Base-by-base conservation (phyloP, 1,140 invertebrate species). In the Papilio polyxenes region DNA sequence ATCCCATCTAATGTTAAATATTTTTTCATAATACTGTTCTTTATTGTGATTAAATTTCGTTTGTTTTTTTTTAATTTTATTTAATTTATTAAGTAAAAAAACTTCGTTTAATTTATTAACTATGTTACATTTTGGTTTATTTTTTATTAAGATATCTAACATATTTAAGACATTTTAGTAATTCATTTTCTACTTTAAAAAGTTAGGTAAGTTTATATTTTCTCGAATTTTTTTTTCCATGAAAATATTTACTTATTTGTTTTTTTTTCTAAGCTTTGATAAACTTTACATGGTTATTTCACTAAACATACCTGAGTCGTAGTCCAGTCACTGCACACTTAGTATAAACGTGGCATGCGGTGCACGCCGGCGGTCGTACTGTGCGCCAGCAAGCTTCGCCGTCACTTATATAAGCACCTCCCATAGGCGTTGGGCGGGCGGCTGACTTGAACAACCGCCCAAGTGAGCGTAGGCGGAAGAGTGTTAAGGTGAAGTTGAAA, bases 341-440 rank as follows among this genome's bases (percentile, higher is more conserved):
- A n/a, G 59, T 20, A 23, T 79, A 6, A 69, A 81, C 83, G 83
- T 81, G 82, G 80, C 80, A 82, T 81, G 76, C 82, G 80, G 62
- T 77, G 78, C 80, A 79, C 53, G 69, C 75, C 82, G 65, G 37
- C 56, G 78, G 72, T 49, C 62, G 49, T 80, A 83, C 84, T 83
- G 83, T 76, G 84, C 75, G 62, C 75, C 44, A 13, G 13, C 59
- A 75, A 31, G 49, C 59, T 51, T 75, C 59, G 62, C 31, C 7
- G 59, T 74, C 62, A 75, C 82, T 85, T 85, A 75, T 85, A 85
- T 85, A 85, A 76, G 83, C 84, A 72, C 84, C 84, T 82, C 84
- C 84, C 84, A 85, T 81, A 85, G 84, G 84, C 84, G 84, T 83
- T 83, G 84, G 84, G 82, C 83, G 83, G 82, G 75, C 78, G 78